Evolutionary conservation across 2,113 vertebrate species (phyloP).

Genomic region (Phylloscopus trochiloides): DNA sequence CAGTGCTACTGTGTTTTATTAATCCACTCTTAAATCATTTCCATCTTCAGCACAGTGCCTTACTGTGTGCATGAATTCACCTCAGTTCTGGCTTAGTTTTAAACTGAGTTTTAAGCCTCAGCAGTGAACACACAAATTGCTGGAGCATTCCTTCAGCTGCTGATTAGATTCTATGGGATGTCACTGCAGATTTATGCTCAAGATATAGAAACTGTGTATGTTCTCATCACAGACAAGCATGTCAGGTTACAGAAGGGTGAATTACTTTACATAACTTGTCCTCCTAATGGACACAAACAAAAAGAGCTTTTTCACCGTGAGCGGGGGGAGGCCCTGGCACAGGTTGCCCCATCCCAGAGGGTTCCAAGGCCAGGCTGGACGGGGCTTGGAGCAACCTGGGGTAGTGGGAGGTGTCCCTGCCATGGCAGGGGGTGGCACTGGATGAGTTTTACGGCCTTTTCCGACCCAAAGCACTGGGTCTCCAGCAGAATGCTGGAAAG

Average conservation of each 20-base stretch:
- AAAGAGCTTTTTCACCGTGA: background rate
- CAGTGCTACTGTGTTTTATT: background rate
- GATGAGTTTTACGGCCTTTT: accelerated
- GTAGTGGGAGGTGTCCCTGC: accelerated
- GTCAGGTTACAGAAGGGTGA: background rate
- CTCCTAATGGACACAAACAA: too few relatives aligned
- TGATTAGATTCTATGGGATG: accelerated
- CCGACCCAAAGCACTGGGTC: background rate
- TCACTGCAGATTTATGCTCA: background rate
- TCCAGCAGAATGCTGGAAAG: too few relatives aligned
- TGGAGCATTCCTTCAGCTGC: background rate
- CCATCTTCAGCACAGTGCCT: background rate
- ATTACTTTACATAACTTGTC: background rate
- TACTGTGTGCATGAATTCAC: accelerated
- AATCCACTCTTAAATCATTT: accelerated
- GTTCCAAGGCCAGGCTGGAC: accelerated
- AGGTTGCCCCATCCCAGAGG: background rate
- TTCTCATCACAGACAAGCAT: accelerated
- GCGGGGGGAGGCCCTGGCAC: background rate
- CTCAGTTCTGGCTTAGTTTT: background rate
- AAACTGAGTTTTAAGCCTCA: background rate
- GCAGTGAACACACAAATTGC: background rate
- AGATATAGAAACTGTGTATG: background rate
- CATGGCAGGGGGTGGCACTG: accelerated
- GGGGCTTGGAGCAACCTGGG: background rate